Percentiles rank a stretch among this genome's conserved stretches.
Evolutionary conservation across 2,888 invertebrate species (phyloP).

Genomic region (Ochlodes sylvanus): DNA sequence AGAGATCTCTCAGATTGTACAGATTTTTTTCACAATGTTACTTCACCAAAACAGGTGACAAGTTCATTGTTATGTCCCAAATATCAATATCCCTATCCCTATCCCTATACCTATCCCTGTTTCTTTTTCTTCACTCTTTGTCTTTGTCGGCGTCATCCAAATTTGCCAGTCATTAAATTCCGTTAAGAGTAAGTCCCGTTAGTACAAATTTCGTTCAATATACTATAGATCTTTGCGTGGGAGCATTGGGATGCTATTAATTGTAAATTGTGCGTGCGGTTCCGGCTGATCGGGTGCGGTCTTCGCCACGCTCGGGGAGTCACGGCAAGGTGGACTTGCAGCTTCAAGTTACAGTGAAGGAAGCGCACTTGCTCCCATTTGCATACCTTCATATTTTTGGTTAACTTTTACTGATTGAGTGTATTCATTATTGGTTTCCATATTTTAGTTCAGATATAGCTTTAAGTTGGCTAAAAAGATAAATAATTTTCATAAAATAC

Average conservation of each 20-base stretch:
- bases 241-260: slow-evolving; percentile 57
- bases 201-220: slow-evolving; percentile 42
- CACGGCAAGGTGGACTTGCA: slow-evolving; percentile 54
- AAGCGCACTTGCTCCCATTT: slow-evolving; percentile 50
- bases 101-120: neutral
- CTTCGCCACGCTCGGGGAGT: slow-evolving; percentile 51
- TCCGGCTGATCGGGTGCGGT: slow-evolving; percentile 60
- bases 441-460: too few species aligned
- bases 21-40: too few species aligned
- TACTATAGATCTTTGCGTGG: slow-evolving; percentile 56
- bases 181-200: slow-evolving; percentile 40
- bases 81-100: too few species aligned
- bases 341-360: slow-evolving; percentile 48
- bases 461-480: too few species aligned
- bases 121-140: neutral
- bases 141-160: slow-evolving; percentile 4
- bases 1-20: too few species aligned
- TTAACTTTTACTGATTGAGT: neutral
- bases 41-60: too few species aligned
- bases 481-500: too few species aligned
- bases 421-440: neutral
- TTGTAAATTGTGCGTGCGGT: slow-evolving; percentile 56
- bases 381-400: slow-evolving; percentile 54
- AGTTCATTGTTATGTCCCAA: too few species aligned
- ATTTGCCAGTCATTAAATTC: slow-evolving; percentile 22